Conservation (phyloP, 2,113 vertebrate species). For the Amblyopsis rosae region DNA sequence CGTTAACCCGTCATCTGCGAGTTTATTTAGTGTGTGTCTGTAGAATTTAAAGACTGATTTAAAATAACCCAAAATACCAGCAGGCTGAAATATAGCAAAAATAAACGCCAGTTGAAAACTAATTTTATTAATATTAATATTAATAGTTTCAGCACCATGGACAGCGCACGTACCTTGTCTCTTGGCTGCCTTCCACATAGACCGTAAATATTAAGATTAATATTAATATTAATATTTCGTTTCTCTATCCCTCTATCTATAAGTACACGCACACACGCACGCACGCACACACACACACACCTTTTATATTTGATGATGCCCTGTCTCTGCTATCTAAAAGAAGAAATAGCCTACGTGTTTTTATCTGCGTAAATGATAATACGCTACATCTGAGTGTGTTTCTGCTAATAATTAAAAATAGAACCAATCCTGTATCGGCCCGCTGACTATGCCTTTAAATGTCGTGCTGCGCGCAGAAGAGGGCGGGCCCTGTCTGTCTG, state of each 20-base stretch:
- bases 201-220: no score
- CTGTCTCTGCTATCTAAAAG: background rate
- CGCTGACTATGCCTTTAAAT: conserved; percentile 62
- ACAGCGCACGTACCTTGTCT: background rate
- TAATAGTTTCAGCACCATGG: conserved; percentile 2
- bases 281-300: background rate
- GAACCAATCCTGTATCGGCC: background rate
- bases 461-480: conserved; percentile 40
- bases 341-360: no score
- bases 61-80: background rate
- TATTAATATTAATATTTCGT: background rate
- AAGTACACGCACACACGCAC: no score
- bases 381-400: no score
- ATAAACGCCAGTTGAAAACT: background rate
- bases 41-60: no score
- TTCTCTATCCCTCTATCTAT: no score
- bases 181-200: background rate
- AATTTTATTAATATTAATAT: no score
- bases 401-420: no score
- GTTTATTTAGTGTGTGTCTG: no score
- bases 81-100: background rate
- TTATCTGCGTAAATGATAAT: no score
- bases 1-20: no score
- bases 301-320: background rate
- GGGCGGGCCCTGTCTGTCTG: conserved; percentile 49